Percentiles rank a stretch among this genome's conserved stretches.
Evolutionary conservation across 2,113 vertebrate species (phyloP).

Genomic region (Tyrannus savana): DNA sequence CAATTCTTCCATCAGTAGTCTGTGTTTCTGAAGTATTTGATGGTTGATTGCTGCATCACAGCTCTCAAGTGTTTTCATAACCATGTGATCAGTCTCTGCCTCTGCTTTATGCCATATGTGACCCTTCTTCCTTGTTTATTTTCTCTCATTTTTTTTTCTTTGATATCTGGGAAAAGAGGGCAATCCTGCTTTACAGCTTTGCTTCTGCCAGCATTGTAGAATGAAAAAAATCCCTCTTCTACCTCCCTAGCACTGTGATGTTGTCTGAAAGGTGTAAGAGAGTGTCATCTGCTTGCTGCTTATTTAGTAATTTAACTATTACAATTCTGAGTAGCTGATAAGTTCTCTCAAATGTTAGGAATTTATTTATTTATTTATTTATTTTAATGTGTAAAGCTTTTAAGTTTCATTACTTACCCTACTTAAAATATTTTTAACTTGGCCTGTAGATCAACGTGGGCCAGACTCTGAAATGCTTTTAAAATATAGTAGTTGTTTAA

Average conservation of each 20-base stretch:
- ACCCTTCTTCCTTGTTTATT: neutral
- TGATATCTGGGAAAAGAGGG: neutral
- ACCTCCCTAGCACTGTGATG: neutral
- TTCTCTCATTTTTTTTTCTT: neutral
- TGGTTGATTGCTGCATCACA: neutral
- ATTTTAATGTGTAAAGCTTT: neutral
- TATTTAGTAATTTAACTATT: neutral
- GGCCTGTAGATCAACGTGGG: neutral
- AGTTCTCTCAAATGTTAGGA: neutral
- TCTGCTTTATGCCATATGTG: neutral
- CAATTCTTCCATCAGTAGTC: neutral
- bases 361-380: neutral
- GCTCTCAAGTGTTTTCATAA: neutral
- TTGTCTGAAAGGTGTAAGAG: neutral
- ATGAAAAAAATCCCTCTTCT: neutral
- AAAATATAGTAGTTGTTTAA: neutral
- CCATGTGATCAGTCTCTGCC: neutral
- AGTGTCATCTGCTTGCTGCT: neutral
- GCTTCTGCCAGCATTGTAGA: neutral
- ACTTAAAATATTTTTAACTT: neutral
- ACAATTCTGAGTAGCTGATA: neutral
- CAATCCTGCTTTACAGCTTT: rapidly evolving
- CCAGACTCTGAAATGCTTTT: neutral
- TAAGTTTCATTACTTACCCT: neutral
- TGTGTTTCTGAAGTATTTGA: neutral